phyloP scores from a whole-genome alignment of 1,140 invertebrate species.

The Penaeus chinensis region DNA sequence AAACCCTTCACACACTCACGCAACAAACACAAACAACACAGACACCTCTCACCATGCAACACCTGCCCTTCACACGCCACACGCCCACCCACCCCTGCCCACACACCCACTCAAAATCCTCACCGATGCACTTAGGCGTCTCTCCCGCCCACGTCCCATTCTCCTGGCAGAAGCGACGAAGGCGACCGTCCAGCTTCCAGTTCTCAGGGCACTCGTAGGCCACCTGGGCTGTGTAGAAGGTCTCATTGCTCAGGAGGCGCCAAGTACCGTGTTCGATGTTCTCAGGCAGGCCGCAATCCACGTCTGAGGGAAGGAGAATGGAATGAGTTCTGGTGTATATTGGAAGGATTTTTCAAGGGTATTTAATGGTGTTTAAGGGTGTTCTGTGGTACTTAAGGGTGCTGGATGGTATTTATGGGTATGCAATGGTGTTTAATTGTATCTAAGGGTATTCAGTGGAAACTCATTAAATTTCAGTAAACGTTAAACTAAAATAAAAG shows the following conservation, averaged over 20 bases:
- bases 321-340: background rate
- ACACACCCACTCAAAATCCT: conserved; percentile 25
- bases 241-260: conserved; percentile 83
- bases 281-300: conserved; percentile 84
- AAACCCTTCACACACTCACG: no score
- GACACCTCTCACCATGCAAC: background rate
- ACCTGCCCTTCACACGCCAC: background rate
- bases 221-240: conserved; percentile 85
- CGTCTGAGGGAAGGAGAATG: conserved; percentile 71
- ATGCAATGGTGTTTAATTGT: no score
- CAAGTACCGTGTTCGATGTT: conserved; percentile 78
- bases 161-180: conserved; percentile 66
- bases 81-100: background rate
- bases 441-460: no score
- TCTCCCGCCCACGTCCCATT: conserved; percentile 67
- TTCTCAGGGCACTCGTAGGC: conserved; percentile 86
- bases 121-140: conserved; percentile 65
- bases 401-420: no score
- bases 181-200: conserved; percentile 77
- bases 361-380: no score
- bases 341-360: background rate
- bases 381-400: no score
- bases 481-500: no score
- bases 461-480: no score
- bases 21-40: no score